A percentile compares a stretch with the other conserved stretches of the same genome.
These are phyloP conservation scores for Imbricaverruca yamaguchii DNA, from an alignment of 2,888 invertebrate species.

Conservation along the genomic window DNA sequence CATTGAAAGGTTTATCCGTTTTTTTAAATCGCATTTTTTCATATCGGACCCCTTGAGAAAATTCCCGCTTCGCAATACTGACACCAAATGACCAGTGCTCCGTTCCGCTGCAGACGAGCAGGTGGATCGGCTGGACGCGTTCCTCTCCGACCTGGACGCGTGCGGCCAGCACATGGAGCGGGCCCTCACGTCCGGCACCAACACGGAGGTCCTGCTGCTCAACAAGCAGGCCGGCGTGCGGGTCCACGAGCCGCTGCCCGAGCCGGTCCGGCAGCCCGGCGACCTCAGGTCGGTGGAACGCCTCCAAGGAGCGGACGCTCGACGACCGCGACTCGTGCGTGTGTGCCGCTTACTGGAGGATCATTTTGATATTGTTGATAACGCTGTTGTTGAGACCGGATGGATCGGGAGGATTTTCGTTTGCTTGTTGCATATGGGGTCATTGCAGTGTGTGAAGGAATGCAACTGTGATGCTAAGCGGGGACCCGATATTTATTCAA, in stretches of 20 bases:
- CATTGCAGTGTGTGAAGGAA: too few relatives aligned
- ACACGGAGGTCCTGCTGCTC: constrained; percentile 46
- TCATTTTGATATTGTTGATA: background rate
- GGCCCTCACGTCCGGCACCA: constrained; percentile 44
- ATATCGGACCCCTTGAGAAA: too few relatives aligned
- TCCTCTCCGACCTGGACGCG: constrained; percentile 41
- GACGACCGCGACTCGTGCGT: too few relatives aligned
- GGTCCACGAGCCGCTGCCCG: constrained; percentile 36
- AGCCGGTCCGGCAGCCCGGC: constrained; percentile 32
- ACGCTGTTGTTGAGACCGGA: background rate
- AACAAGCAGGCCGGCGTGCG: constrained; percentile 46
- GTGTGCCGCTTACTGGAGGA: background rate
- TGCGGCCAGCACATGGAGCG: constrained; percentile 46
- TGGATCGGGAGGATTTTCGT: too few relatives aligned
- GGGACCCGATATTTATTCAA: too few relatives aligned
- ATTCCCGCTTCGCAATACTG: too few relatives aligned
- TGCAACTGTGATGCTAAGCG: too few relatives aligned
- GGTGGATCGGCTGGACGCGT: constrained; percentile 40
- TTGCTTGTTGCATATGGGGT: too few relatives aligned
- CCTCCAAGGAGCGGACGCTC: too few relatives aligned
- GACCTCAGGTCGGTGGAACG: constrained; percentile 30
- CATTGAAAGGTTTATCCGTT: too few relatives aligned
- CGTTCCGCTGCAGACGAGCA: constrained; percentile 35
- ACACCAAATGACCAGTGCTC: too few relatives aligned
- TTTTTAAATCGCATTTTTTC: too few relatives aligned